phyloP scores from a whole-genome alignment of 2,797 vertebrate genomes.

The Arnoldichthys spilopterus region DNA sequence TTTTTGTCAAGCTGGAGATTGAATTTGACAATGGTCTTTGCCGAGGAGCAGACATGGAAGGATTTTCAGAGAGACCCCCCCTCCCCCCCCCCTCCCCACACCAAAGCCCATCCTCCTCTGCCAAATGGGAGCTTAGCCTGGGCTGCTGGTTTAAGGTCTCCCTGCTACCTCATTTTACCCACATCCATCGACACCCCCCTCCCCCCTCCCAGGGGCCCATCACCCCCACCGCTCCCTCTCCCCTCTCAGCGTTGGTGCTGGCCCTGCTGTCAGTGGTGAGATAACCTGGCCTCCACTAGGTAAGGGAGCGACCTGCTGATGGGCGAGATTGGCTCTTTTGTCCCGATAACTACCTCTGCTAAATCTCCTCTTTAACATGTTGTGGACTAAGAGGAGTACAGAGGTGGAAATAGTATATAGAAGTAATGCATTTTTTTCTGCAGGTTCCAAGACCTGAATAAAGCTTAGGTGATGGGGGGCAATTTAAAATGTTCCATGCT shows the following conservation, averaged over 20 bases:
- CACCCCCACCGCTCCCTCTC: conserved; percentile 52
- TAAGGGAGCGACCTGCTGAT: conserved; percentile 76
- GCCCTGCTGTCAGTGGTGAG: conserved; percentile 77
- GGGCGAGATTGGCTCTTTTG: conserved; percentile 81
- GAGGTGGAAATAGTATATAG: conserved; percentile 49
- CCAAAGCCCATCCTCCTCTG: conserved; percentile 54
- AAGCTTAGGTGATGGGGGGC: conserved; percentile 54
- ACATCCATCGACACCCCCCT: conserved; percentile 20
- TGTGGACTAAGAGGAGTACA: conserved; percentile 69
- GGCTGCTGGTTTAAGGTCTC: conserved; percentile 62
- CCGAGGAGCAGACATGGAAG: conserved; percentile 45
- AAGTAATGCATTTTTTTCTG: conserved; percentile 53
- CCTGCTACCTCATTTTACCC: conserved; percentile 55
- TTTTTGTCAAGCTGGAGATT: conserved; percentile 70
- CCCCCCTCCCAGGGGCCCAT: conserved; percentile 57
- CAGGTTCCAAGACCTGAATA: conserved; percentile 43
- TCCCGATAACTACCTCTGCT: conserved; percentile 81
- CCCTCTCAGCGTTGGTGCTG: conserved; percentile 57
- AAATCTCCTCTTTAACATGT: conserved; percentile 80
- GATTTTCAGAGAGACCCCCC: conserved; percentile 37
- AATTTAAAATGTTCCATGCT: conserved; percentile 58
- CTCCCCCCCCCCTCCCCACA: conserved; percentile 12
- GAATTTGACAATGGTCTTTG: conserved; percentile 71
- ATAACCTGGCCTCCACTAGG: conserved; percentile 79
- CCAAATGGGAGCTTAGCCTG: conserved; percentile 38